Evolutionary conservation across 2,888 invertebrate genomes (phyloP), one percentile per base, ranked within the genome.

Genomic region (Drosophila colorata): DNA sequence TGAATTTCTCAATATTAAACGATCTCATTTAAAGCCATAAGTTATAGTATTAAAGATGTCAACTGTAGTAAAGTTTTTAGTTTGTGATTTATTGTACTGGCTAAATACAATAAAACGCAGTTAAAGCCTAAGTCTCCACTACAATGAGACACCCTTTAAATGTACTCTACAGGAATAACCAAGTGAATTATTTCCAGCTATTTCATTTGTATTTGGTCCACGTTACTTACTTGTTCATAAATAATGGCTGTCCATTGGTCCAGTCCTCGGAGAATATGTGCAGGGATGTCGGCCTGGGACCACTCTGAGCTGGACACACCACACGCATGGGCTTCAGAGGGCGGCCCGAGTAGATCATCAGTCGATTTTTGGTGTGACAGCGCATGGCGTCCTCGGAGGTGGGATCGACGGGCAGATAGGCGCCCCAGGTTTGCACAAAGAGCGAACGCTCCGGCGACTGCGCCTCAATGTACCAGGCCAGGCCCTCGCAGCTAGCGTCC

Each of bases 221-320:
- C 13, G 20, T 4, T 57, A 90, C 92, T 91, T 85, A 92, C 92
- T 92, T 92, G 78, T 92, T 91, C 66, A 90, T 88, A 74, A 92
- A 92, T 58, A 92, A 67, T 5, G 91, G 91, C 65, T 91, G 92
- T 8, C 91, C 92, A 69, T 91, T 92, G 49, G 89, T 90, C 97
- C 97, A 97, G 90, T 96, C 96, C 88, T 95, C 96, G 35, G 96
- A 95, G 93, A 96, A 96, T 69, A 96, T 94, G 80, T 96, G 96
- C 69, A 97, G 94, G 1, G 95, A 95, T 69, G 94, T 94, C 38
- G 95, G 95, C 31, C 94, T 92, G 6, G 95, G 94, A 16, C 95
- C 95, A 5, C 95, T 95, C 78, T 94, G 94, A 0, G 95, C 94
- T 0, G 97, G 97, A 87, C 97, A 97, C 35, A 97, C 94, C 11